Percentiles rank a stretch among this genome's conserved stretches.
Evolutionary conservation across 2,797 vertebrate genomes (phyloP).

Genomic region (Bradypodion ventrale): DNA sequence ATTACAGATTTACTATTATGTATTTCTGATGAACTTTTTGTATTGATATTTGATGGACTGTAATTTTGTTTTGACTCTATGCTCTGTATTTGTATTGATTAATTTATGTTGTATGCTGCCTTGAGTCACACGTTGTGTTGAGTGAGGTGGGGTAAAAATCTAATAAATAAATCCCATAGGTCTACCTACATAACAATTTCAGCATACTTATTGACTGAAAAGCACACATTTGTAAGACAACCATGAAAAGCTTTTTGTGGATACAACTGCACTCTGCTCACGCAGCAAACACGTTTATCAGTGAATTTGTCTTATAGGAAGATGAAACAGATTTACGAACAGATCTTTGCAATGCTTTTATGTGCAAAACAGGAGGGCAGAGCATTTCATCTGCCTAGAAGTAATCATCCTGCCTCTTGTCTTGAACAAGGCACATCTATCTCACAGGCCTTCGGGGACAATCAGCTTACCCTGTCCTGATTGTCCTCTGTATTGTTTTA

Average conservation of each 20-base stretch:
- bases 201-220: neutral
- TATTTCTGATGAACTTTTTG: no score
- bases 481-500: slow-evolving; percentile 56
- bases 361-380: neutral
- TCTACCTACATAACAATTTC: neutral
- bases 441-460: slow-evolving; percentile 43
- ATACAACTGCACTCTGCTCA: neutral
- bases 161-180: no score
- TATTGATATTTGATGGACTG: no score
- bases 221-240: neutral
- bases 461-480: slow-evolving; percentile 53
- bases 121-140: no score
- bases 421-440: slow-evolving; percentile 8
- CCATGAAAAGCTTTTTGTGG: neutral
- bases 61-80: no score
- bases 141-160: no score
- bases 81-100: no score
- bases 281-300: no score
- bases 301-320: neutral
- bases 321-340: neutral
- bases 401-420: neutral
- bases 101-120: no score
- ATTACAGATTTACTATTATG: no score
- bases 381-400: slow-evolving; percentile 25
- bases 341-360: neutral